phyloP scores from a whole-genome alignment of 2,888 invertebrate genomes.

The Lasioglossum morio region DNA sequence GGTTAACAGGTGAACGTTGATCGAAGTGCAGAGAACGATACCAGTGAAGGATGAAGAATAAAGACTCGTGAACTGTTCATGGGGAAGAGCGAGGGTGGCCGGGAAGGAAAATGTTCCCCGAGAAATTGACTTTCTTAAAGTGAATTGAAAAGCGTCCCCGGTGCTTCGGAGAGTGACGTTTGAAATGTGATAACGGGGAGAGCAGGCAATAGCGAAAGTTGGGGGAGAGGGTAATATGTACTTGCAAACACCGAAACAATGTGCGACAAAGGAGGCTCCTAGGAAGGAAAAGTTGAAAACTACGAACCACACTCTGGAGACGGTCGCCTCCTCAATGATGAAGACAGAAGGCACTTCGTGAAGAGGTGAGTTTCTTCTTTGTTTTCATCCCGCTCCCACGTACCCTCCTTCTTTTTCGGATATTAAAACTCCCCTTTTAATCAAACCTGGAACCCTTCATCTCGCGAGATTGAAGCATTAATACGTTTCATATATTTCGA shows the following conservation, averaged over 20 bases:
- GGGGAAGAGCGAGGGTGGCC: neutral
- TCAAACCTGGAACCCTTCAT: neutral
- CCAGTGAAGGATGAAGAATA: slow-evolving; percentile 15
- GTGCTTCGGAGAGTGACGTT: slow-evolving; percentile 31
- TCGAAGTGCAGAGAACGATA: slow-evolving; percentile 1
- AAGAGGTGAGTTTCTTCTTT: slow-evolving; percentile 44
- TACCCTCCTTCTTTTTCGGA: neutral
- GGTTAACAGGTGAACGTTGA: neutral
- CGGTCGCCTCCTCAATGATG: slow-evolving; percentile 42
- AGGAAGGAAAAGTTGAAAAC: slow-evolving; percentile 31
- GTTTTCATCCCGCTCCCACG: neutral
- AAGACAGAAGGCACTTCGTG: slow-evolving; percentile 39
- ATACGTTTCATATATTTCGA: neutral
- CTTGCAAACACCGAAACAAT: slow-evolving; percentile 27
- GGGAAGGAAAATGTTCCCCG: slow-evolving; percentile 1
- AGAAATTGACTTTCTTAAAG: slow-evolving; percentile 4
- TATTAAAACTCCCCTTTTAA: neutral
- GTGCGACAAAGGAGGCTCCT: slow-evolving; percentile 44
- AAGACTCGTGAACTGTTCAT: neutral
- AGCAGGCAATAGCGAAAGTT: neutral
- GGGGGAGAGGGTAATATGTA: slow-evolving; percentile 34
- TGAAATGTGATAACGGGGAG: slow-evolving; percentile 32
- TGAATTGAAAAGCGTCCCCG: slow-evolving; percentile 11
- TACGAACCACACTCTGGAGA: slow-evolving; percentile 27
- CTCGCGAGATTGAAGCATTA: neutral